Percentiles rank a stretch among this genome's conserved stretches.
These are phyloP conservation scores for Acanthurus leucopareius DNA, from an alignment of 2,797 vertebrate species.

Conservation along the genomic window DNA sequence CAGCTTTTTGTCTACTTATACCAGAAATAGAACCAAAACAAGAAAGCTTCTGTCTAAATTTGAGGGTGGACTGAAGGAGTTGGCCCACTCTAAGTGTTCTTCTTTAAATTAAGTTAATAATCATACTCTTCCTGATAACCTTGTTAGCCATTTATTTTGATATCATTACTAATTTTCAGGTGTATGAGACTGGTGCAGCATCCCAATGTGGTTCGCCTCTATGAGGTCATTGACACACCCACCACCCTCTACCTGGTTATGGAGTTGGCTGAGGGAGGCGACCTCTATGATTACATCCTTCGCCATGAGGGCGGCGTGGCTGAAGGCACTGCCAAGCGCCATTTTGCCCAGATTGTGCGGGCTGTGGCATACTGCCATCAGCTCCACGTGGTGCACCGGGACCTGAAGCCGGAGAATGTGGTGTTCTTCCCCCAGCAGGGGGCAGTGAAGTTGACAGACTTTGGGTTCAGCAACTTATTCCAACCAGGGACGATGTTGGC, in stretches of 20 bases:
- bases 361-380: conserved; percentile 92
- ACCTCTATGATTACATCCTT: conserved; percentile 93
- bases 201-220: conserved; percentile 92
- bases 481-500: conserved; percentile 91
- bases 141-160: neutral
- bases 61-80: neutral
- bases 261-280: conserved; percentile 91
- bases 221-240: conserved; percentile 92
- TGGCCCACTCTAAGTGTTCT: neutral
- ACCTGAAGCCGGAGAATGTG: conserved; percentile 93
- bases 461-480: conserved; percentile 93
- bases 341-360: conserved; percentile 90
- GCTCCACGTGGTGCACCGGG: conserved; percentile 91
- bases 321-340: conserved; percentile 87
- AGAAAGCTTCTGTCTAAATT: neutral
- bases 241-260: conserved; percentile 92
- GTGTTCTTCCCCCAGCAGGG: conserved; percentile 92
- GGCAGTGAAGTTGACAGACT: conserved; percentile 92
- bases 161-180: conserved; percentile 32
- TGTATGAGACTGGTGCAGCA: conserved; percentile 94
- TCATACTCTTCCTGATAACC: neutral
- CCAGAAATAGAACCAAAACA: conserved; percentile 12
- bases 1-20: neutral
- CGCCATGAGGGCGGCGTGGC: conserved; percentile 89
- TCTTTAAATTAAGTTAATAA: neutral